phyloP scores from a whole-genome alignment of 2,113 vertebrate genomes.

The Cebus imitator region DNA sequence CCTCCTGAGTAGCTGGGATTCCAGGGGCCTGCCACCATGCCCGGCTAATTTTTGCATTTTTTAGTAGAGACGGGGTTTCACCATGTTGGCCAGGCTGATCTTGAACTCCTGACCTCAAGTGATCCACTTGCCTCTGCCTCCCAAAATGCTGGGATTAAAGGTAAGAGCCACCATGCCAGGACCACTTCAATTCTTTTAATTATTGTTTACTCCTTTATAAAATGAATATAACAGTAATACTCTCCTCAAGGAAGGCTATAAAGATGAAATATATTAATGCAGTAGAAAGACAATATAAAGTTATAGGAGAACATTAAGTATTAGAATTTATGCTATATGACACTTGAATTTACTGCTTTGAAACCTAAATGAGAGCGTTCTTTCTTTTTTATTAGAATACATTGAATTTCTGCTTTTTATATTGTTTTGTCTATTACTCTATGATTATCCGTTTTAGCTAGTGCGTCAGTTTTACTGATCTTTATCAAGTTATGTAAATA shows the following conservation, averaged over 20 bases:
- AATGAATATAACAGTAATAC: not conserved
- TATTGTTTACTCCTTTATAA: not conserved
- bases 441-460: not conserved
- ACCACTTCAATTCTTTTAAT: not conserved
- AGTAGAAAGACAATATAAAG: not conserved
- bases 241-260: not conserved
- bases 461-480: not conserved
- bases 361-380: not conserved
- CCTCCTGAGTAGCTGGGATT: too few species aligned
- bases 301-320: not conserved
- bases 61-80: too few species aligned
- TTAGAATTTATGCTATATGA: not conserved
- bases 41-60: too few species aligned
- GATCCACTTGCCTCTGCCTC: too few species aligned
- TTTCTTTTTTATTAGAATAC: not conserved
- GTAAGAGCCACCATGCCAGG: too few species aligned
- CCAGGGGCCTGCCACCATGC: too few species aligned
- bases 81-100: too few species aligned
- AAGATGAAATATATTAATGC: not conserved
- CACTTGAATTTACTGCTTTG: not conserved
- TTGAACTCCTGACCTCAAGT: too few species aligned
- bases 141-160: too few species aligned
- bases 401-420: not conserved
- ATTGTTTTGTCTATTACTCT: not conserved
- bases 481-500: not conserved